Base-by-base conservation (phyloP, 1,140 invertebrate species). In the Eufriesea mexicana region DNA sequence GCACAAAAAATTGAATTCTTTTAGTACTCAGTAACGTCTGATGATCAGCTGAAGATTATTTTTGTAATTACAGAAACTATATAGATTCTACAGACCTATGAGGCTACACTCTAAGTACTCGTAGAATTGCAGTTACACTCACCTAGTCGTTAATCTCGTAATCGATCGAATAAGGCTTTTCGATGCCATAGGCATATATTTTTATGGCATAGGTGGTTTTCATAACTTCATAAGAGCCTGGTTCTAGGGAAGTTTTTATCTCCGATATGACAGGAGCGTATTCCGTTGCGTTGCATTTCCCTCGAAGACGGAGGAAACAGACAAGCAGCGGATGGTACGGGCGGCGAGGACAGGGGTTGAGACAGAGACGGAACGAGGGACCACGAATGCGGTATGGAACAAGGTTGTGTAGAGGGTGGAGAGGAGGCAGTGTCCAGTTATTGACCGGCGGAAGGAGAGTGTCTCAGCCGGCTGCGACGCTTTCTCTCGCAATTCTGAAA, bases 401-500 rank as follows among this genome's bases (percentile, higher is more conserved):
- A 64, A 51, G 84, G 62, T 73, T 67, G 78, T 68, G 70, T 23
- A 62, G 71, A 80, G 77, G 81, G 84, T 79, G 85, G 80, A 84
- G 84, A 84, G 84, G 83, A 84, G 86, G 74, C 67, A 91, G 89
- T 91, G 93, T 94, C 93, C 93, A 92, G 91, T 91, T 94, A 94
- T 94, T 94, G 93, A 94, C 92, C 93, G 93, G 86, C 87, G 88
- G 72, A 90, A 89, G 84, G 82, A 83, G 86, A 88, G 84, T 87
- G 89, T 92, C 89, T 89, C 83, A 73, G 77, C 79, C 89, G 89
- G 88, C 89, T 91, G 83, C 88, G 83, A 83, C 84, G 78, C 76
- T 73, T 86, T 83, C 83, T 80, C 81, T 80, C 55, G 25, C 70
- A 59, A 84, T 85, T 84, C 79, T 84, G 55, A 49, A 80, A 86